Conservation (phyloP, 2,888 invertebrate genomes). For the Hemaris fuciformis region DNA sequence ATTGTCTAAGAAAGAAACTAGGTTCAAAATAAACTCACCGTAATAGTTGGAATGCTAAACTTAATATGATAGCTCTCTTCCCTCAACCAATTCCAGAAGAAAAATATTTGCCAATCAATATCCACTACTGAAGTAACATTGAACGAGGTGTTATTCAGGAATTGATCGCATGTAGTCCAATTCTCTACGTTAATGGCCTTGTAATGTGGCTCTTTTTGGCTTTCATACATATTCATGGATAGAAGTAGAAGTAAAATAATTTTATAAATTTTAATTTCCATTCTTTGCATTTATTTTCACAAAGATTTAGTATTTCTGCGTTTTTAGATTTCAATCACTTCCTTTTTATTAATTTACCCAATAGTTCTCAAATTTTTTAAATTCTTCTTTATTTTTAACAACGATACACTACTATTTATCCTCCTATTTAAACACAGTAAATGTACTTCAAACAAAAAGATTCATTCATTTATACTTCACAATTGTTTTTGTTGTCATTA, state of each 20-base stretch:
- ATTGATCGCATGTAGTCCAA: conserved; percentile 55
- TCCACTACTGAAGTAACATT: conserved; percentile 41
- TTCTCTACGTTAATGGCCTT: conserved; percentile 26
- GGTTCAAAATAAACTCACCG: conserved; percentile 35
- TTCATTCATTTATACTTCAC: not conserved
- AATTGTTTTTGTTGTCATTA: conserved; percentile 6
- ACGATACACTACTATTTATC: not conserved
- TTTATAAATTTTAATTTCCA: not conserved
- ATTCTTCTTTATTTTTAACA: not conserved
- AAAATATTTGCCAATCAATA: conserved; percentile 61
- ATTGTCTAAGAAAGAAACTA: no score
- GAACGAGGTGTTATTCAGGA: conserved; percentile 42
- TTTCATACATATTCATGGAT: not conserved
- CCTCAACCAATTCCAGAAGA: conserved; percentile 46
- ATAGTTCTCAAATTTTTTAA: not conserved
- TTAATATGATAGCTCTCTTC: conserved; percentile 44
- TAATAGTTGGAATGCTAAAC: conserved; percentile 43
- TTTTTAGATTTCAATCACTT: not conserved
- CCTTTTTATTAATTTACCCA: no score
- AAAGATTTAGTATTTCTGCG: not conserved
- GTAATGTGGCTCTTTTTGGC: not conserved
- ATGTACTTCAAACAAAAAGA: no score
- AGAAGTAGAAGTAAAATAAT: not conserved
- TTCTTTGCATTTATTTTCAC: not conserved
- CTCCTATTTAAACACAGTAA: no score